Conservation (phyloP, 2,888 invertebrate species). For the Myopa tessellatipennis region DNA sequence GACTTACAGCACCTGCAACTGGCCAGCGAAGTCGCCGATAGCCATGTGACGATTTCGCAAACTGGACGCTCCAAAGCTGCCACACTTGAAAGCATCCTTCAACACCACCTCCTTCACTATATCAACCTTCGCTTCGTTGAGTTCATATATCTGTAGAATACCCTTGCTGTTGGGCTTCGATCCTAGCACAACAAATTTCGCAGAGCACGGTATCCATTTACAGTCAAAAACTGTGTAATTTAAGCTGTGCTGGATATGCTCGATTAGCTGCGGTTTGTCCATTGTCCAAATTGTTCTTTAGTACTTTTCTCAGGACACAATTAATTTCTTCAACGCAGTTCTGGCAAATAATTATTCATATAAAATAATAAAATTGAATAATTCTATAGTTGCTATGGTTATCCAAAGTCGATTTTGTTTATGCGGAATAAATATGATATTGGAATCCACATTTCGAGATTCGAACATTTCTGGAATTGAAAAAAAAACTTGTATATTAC, state of each 20-base stretch:
- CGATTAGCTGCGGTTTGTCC: conserved; percentile 91
- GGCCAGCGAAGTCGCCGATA: conserved; percentile 90
- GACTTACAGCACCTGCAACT: conserved; percentile 83
- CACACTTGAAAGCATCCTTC: conserved; percentile 90
- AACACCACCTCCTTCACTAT: conserved; percentile 81
- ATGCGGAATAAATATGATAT: neutral
- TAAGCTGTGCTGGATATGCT: conserved; percentile 84
- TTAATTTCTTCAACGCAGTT: too few species aligned
- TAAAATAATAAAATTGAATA: conserved; percentile 18
- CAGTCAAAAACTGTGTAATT: conserved; percentile 90
- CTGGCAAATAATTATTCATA: neutral
- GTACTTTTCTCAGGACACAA: too few species aligned
- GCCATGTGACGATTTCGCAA: conserved; percentile 85
- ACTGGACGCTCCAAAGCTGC: conserved; percentile 90
- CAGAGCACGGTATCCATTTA: conserved; percentile 96
- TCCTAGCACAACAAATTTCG: conserved; percentile 91
- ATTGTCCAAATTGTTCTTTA: conserved; percentile 59
- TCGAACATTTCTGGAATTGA: neutral
- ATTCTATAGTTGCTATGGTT: conserved; percentile 22
- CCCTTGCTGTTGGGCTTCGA: conserved; percentile 88
- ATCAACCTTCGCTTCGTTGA: conserved; percentile 79
- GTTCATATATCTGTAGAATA: conserved; percentile 83
- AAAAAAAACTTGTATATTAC: too few species aligned
- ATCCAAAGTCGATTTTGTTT: neutral
- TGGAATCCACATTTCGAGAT: neutral